Evolutionary conservation across 2,113 vertebrate genomes (phyloP).

Genomic region (Micromys minutus): DNA sequence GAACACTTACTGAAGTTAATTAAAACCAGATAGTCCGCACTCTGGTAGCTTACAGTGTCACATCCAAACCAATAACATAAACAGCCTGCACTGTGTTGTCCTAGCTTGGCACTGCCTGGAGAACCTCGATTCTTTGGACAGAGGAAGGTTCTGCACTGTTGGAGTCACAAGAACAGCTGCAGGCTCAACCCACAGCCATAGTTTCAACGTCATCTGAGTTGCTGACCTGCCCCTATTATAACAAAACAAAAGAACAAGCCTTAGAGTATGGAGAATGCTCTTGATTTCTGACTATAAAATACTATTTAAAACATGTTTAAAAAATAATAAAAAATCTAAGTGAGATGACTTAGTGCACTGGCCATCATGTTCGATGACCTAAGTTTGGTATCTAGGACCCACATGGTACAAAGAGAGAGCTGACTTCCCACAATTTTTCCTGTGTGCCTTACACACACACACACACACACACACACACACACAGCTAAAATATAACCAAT

Average conservation of each 20-base stretch:
- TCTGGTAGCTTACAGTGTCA: constrained; percentile 62
- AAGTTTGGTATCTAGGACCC: not conserved
- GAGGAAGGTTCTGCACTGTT: not conserved
- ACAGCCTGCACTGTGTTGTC: not conserved
- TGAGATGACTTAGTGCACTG: not conserved
- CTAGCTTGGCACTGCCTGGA: not conserved
- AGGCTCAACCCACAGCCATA: not conserved
- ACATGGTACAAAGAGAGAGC: not conserved
- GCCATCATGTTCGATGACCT: not conserved
- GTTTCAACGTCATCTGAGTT: not conserved
- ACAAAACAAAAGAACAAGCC: not conserved
- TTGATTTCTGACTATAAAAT: constrained; percentile 21
- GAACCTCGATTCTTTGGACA: not conserved
- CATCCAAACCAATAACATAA: constrained; percentile 61
- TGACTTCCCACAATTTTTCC: too few relatives aligned
- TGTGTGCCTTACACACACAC: not conserved
- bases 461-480: not conserved
- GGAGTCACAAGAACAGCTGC: not conserved
- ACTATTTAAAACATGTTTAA: not conserved
- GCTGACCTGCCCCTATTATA: not conserved
- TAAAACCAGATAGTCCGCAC: constrained; percentile 68
- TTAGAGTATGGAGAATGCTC: not conserved
- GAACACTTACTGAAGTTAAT: constrained; percentile 76
- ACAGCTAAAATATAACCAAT: not conserved
- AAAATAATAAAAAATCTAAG: not conserved